Evolutionary conservation across 2,113 vertebrate species (phyloP), one percentile per base, ranked within the genome.

Genomic region (Parotia lawesii): DNA sequence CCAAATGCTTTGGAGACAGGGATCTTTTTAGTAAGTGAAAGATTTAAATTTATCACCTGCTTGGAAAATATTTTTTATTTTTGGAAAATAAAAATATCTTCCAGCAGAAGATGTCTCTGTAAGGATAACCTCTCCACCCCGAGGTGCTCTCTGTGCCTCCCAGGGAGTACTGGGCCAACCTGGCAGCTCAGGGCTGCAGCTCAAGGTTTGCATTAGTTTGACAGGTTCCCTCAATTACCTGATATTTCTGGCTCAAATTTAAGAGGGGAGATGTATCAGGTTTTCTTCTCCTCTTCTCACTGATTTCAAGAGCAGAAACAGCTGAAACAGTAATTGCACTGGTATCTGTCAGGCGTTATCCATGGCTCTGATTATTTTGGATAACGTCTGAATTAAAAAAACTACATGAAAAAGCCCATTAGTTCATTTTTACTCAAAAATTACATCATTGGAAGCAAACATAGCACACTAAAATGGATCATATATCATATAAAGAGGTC

Each of bases 21-120:
- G 29, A 19, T 51, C 38, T 53, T 74, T 79, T 58, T 31, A 54
- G 21, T 33, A 24, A 73, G 22, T 17, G 14, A 11, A 67, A 73
- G 37, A 76, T 31, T 50, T 33, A 70, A 44, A 67, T 64, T 37
- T 35, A 56, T 33, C 27, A 24, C 23, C 28, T 56, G 37, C 91
- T 80, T 45, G 18, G 76, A 67, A 89, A 91, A 15, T 5, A 37
- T 11, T 69, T 73, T 29, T 37, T 25, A 17, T 8, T 60, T 60
- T 37, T 37, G 15, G 57, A 60, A 37, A 37, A 27, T 37, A 60
- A 27, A 37, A 60, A 12, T 18, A 60, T 60, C 57, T 60, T 91
- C 22, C 61, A 25, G 28, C 61, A 71, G 53, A 72, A 80, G 50
- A n/a, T 0, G 0, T 17, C 37, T 62, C 42, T 0, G 0, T 27